Evolutionary conservation across 2,888 invertebrate species (phyloP).

Genomic region (Eudasyphora cyanicolor): DNA sequence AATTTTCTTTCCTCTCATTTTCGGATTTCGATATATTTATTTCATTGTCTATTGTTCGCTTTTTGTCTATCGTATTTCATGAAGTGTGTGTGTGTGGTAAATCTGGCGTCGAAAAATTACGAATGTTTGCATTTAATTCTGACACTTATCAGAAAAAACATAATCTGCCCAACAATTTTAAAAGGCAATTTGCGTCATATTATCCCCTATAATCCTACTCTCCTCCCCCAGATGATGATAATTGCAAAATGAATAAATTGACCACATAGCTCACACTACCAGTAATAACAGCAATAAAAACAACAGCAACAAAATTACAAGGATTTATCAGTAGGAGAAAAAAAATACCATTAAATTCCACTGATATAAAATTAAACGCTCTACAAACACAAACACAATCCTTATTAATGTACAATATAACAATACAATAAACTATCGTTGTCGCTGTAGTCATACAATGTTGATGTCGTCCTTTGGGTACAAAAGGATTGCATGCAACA

Average conservation of each 20-base stretch:
- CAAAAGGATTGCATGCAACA: constrained; percentile 55
- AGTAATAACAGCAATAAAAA: too few relatives aligned
- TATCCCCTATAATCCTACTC: neutral
- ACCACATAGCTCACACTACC: neutral
- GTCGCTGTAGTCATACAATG: constrained; percentile 40
- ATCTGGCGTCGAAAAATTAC: too few relatives aligned
- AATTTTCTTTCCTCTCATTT: too few relatives aligned
- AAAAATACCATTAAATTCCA: neutral
- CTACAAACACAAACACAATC: neutral
- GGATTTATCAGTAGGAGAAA: neutral
- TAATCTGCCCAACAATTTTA: neutral
- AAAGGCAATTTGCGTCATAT: too few relatives aligned
- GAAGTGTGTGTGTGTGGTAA: too few relatives aligned
- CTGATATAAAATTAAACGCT: neutral
- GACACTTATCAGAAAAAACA: neutral
- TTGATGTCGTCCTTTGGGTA: constrained; percentile 19
- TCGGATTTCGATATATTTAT: too few relatives aligned
- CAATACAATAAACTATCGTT: too few relatives aligned
- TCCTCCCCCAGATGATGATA: neutral
- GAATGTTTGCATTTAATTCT: too few relatives aligned
- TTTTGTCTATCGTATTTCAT: too few relatives aligned
- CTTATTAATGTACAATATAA: neutral
- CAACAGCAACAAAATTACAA: neutral
- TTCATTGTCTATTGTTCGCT: too few relatives aligned
- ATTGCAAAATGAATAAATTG: neutral